A percentile compares a stretch with the other conserved stretches of the same genome.
phyloP scores from a whole-genome alignment of 2,113 vertebrate species.

The Addax nasomaculatus region DNA sequence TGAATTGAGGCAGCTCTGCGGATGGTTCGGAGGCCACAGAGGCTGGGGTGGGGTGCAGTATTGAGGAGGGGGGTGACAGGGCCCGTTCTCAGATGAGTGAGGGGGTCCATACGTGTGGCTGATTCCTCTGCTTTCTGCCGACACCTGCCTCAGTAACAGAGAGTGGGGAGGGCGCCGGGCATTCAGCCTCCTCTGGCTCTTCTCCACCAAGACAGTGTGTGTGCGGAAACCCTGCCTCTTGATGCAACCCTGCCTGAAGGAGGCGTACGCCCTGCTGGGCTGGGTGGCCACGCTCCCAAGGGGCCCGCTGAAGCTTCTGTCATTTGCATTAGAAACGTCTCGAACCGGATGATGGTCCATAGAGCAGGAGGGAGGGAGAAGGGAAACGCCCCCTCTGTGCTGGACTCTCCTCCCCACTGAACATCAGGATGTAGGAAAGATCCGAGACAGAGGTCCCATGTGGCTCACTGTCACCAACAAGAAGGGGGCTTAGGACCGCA shows the following conservation, averaged over 20 bases:
- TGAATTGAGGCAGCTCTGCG: rapidly evolving
- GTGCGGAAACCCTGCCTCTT: rapidly evolving
- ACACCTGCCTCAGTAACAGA: background rate
- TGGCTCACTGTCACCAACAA: too few species aligned
- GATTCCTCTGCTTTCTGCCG: background rate
- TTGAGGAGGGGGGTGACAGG: rapidly evolving
- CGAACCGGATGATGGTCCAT: rapidly evolving
- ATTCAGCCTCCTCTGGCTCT: background rate
- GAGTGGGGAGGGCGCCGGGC: background rate
- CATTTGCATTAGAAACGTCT: rapidly evolving
- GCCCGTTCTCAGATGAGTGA: background rate
- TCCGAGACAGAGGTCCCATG: rapidly evolving
- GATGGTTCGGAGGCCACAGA: rapidly evolving
- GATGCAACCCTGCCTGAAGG: rapidly evolving
- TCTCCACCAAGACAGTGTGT: rapidly evolving
- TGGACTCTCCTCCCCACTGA: rapidly evolving
- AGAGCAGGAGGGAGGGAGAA: background rate
- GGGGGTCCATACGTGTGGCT: rapidly evolving
- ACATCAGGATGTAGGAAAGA: rapidly evolving
- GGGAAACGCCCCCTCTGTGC: background rate
- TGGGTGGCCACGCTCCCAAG: rapidly evolving
- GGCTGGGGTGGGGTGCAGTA: rapidly evolving
- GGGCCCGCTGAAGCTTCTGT: rapidly evolving
- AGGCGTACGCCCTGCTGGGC: rapidly evolving
- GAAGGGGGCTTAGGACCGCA: background rate